These are phyloP conservation scores for Aporophyla lueneburgensis DNA, from an alignment of 2,888 invertebrate genomes.

Conservation along the genomic window DNA sequence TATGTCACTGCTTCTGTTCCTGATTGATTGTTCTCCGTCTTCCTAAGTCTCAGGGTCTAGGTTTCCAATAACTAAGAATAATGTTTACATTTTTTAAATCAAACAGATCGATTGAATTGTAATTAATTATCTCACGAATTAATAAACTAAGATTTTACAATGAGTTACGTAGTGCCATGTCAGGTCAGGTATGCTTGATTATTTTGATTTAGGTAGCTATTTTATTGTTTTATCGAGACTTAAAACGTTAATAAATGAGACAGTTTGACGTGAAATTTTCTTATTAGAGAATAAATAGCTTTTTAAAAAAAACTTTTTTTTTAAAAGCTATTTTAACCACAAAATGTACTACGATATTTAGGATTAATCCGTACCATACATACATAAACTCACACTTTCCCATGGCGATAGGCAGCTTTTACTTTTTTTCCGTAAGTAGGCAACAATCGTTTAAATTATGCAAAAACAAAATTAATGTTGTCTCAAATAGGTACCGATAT, in stretches of 20 bases:
- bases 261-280: neutral
- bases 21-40: conserved; percentile 19
- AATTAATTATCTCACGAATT: conserved; percentile 6
- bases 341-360: neutral
- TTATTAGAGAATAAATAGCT: neutral
- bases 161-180: neutral
- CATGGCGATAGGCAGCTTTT: neutral
- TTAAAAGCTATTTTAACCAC: neutral
- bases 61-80: neutral
- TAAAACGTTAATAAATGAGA: neutral
- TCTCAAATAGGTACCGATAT: neutral
- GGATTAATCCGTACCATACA: neutral
- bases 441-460: neutral
- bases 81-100: neutral
- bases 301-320: neutral
- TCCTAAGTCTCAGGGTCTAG: neutral
- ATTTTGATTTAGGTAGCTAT: neutral
- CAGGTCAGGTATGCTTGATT: neutral
- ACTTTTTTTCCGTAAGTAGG: neutral
- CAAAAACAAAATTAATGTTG: conserved; percentile 4
- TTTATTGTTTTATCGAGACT: neutral
- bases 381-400: neutral
- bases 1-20: neutral
- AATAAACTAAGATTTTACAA: conserved; percentile 30
- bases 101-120: neutral